A percentile compares a stretch with the other conserved stretches of the same genome.
Conservation (phyloP, 37 sponge, comb jelly and placozoan genomes). For the Tethya wilhelma region DNA sequence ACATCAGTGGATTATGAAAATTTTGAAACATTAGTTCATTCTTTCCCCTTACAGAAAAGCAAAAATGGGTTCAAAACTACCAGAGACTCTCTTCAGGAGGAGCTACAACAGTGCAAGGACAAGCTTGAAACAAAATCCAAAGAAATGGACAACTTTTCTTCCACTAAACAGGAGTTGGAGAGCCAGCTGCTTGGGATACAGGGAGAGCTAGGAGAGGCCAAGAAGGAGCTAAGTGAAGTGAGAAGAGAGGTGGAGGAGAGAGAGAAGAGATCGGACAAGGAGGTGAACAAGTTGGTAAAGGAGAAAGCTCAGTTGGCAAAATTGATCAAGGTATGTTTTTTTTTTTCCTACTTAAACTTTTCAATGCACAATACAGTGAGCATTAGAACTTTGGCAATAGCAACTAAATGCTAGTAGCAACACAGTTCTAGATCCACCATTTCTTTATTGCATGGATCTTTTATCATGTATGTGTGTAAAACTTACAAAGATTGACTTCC, state of each 20-base stretch:
- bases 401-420: too few relatives aligned
- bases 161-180: constrained; percentile 7
- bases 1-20: too few relatives aligned
- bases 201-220: constrained; percentile 1
- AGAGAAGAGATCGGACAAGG: neutral
- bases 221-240: neutral
- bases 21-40: too few relatives aligned
- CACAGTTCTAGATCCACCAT: neutral
- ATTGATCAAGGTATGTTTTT: constrained; percentile 14
- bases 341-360: neutral
- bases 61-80: too few relatives aligned
- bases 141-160: neutral
- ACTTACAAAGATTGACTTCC: neutral
- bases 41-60: too few relatives aligned
- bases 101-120: constrained; percentile 5
- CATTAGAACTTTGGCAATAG: neutral
- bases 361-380: neutral
- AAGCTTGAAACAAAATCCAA: too few relatives aligned
- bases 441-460: neutral
- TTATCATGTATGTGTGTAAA: neutral
- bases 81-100: neutral
- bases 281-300: neutral
- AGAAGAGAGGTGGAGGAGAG: constrained; percentile 7
- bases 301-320: constrained; percentile 1
- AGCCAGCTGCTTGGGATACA: neutral